Evolutionary conservation across 2,113 vertebrate species (phyloP), one percentile per base, ranked within the genome.

Genomic region (Erythrocercus mccallii): DNA sequence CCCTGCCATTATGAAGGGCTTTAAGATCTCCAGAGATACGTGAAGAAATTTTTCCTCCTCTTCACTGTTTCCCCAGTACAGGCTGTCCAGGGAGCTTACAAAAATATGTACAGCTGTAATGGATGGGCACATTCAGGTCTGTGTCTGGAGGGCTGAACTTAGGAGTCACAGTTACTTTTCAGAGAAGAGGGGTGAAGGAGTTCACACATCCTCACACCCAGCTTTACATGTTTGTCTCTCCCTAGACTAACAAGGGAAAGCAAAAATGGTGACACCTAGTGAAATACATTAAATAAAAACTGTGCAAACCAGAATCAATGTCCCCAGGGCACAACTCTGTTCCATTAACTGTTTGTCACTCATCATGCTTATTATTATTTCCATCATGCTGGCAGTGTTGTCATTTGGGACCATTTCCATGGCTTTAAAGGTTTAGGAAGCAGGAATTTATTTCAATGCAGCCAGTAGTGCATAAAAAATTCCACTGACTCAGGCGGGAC

Each of bases 261-360:
- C 22, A 84, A 88, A 84, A 68, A 35, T 6, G 11, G 56, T 95
- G 90, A 77, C 71, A 77, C 25, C 25, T 33, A 27, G 37, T 72
- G 73, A 80, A 50, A 40, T 54, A 44, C 16, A 38, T 88, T 93
- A 88, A 93, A 53, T 33, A 90, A 72, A 31, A 92, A 85, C 50
- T 33, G 8, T 35, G 24, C 72, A 86, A 92, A 81, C 38, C 30
- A 81, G 90, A 92, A 94, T 71, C 3, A 5, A 6, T 51, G 47
- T 80, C 79, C 69, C 31, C 60, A 40, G 90, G 93, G 87, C 62
- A 80, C 50, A 72, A 2, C 38, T 56, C 69, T 79, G 54, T 81
- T 69, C 77, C 47, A 48, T 54, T 81, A 86, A 53, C 83, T 84
- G 60, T 86, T 81, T 94, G 91, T 74, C 89, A 92, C n/a, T 92